These are phyloP conservation scores for Drosophila aff. DNA, from an alignment of 1,140 invertebrate genomes.

Conservation along the genomic window DNA sequence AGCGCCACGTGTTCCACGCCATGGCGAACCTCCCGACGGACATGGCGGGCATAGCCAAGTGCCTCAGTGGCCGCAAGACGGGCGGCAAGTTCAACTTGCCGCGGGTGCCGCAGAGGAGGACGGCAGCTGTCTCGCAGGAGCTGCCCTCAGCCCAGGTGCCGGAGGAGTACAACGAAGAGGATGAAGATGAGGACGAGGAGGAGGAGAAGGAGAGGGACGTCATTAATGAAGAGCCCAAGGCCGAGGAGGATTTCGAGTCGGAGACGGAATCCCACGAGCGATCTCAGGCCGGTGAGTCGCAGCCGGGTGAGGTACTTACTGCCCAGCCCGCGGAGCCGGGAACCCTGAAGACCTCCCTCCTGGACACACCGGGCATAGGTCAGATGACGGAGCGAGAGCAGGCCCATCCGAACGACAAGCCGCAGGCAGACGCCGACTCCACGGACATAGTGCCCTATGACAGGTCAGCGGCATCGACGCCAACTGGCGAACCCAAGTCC, in stretches of 20 bases:
- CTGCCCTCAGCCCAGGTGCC: conserved; percentile 65
- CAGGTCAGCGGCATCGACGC: conserved; percentile 46
- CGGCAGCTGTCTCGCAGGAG: conserved; percentile 47
- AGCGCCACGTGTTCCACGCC: conserved; percentile 98
- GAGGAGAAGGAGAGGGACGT: conserved; percentile 39
- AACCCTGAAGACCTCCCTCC: conserved; percentile 94
- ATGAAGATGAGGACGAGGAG: conserved; percentile 51
- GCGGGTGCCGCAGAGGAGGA: conserved; percentile 64
- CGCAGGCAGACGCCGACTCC: conserved; percentile 33
- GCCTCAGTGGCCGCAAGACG: conserved; percentile 89
- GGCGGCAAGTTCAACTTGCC: conserved; percentile 80
- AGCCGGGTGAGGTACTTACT: conserved; percentile 92
- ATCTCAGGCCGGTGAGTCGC: conserved; percentile 85
- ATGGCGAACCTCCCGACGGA: conserved; percentile 98
- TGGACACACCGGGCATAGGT: conserved; percentile 92
- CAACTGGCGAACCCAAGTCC: conserved; percentile 55
- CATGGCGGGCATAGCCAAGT: conserved; percentile 94
- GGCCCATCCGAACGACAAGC: conserved; percentile 89
- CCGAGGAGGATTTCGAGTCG: conserved; percentile 61
- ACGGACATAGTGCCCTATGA: conserved; percentile 57
- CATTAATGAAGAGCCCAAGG: conserved; percentile 36
- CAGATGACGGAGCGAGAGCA: conserved; percentile 98
- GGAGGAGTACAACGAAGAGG: conserved; percentile 64
- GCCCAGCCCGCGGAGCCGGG: conserved; percentile 95
- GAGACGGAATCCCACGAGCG: conserved; percentile 76